Evolutionary conservation across 2,888 invertebrate genomes (phyloP).

Genomic region (Yponomeuta malinellus): DNA sequence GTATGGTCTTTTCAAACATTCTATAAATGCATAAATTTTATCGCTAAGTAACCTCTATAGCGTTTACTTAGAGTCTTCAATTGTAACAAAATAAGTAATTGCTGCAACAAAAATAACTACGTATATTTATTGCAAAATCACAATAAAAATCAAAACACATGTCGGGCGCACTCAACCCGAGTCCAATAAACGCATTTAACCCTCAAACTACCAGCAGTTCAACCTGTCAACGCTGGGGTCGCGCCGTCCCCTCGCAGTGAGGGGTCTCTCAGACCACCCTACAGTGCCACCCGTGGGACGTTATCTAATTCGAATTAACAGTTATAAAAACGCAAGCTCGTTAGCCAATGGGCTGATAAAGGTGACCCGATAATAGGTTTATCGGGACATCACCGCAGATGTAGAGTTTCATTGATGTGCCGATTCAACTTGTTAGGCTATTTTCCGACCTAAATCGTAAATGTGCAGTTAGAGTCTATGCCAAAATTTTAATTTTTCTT

Average conservation of each 20-base stretch:
- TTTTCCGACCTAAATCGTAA: no score
- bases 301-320: conserved; percentile 68
- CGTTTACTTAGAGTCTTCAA: no score
- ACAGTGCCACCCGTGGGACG: conserved; percentile 65
- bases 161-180: neutral
- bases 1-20: no score
- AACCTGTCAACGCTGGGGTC: conserved; percentile 48
- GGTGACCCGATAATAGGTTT: neutral
- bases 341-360: conserved; percentile 62
- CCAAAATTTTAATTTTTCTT: no score
- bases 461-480: no score
- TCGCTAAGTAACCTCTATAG: no score
- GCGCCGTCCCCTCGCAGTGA: conserved; percentile 28
- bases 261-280: conserved; percentile 16
- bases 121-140: neutral
- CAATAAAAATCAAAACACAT: conserved; percentile 1
- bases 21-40: no score
- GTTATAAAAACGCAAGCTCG: conserved; percentile 49
- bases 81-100: no score
- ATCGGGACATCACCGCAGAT: neutral
- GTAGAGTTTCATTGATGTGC: neutral
- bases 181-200: conserved; percentile 38
- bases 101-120: neutral
- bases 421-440: no score
- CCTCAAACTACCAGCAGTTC: conserved; percentile 34